phyloP scores from a whole-genome alignment of 2,113 vertebrate genomes.

The Malaclemys terrapin region DNA sequence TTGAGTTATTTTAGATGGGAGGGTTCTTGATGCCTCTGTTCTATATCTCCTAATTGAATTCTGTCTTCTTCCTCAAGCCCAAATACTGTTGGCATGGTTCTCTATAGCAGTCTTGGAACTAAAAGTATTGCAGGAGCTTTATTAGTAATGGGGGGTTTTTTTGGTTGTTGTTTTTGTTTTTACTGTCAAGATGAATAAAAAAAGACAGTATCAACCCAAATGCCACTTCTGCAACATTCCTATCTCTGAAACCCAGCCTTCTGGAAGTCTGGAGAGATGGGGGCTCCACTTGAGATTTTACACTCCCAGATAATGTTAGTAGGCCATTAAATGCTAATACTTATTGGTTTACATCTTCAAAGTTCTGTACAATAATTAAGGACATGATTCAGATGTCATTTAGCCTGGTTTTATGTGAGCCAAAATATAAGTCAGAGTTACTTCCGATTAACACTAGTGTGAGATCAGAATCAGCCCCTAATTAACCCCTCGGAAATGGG shows the following conservation, averaged over 20 bases:
- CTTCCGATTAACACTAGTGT: background rate
- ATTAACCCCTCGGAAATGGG: slow-evolving; percentile 23
- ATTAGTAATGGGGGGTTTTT: background rate
- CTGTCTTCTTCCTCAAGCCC: background rate
- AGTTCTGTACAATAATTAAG: background rate
- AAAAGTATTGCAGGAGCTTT: background rate
- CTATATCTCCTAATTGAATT: background rate
- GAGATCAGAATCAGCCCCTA: background rate
- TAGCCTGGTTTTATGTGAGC: background rate
- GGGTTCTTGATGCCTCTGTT: background rate
- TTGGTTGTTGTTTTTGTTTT: no score
- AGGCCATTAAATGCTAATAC: background rate
- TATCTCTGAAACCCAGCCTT: background rate
- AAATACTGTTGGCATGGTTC: background rate
- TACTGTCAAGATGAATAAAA: background rate
- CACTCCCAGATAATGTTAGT: background rate
- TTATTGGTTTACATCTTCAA: slow-evolving; percentile 18
- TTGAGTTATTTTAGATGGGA: background rate
- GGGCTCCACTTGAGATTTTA: background rate
- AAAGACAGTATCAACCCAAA: background rate
- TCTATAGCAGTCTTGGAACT: no score
- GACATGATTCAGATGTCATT: background rate
- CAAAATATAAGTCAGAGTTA: slow-evolving; percentile 17
- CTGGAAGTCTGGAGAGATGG: background rate
- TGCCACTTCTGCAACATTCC: background rate